Percentiles rank a stretch among this genome's conserved stretches.
phyloP scores from a whole-genome alignment of 2,113 vertebrate species.

The Erythrocercus mccallii region DNA sequence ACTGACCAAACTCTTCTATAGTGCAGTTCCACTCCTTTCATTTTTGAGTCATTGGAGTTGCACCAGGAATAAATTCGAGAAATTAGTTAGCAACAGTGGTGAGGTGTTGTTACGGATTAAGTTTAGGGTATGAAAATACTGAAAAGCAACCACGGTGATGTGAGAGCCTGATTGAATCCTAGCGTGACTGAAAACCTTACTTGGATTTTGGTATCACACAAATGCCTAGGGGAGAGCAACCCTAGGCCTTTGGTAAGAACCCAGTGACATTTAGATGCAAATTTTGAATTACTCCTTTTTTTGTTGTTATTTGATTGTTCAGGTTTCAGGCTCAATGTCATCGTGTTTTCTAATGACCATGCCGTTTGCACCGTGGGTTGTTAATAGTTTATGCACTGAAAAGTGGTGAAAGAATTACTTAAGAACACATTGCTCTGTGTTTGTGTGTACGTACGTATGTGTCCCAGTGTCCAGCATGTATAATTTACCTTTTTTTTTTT shows the following conservation, averaged over 20 bases:
- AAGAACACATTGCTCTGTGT: constrained; percentile 44
- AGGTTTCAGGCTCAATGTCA: constrained; percentile 12
- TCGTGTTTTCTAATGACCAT: background rate
- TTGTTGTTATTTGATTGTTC: background rate
- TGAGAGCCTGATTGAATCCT: background rate
- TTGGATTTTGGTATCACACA: background rate
- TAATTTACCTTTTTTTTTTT: constrained; percentile 30
- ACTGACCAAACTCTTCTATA: constrained; percentile 9
- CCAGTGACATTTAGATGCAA: background rate
- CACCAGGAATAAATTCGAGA: constrained; percentile 7
- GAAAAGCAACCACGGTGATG: background rate
- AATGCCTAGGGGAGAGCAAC: background rate
- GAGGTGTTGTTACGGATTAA: background rate
- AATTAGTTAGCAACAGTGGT: background rate
- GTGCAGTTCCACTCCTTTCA: background rate
- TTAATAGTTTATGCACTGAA: constrained; percentile 51
- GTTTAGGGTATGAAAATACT: background rate
- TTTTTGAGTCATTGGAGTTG: background rate
- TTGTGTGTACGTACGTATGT: background rate
- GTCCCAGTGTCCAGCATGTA: constrained; percentile 40
- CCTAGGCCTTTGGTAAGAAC: background rate
- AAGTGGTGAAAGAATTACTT: constrained; percentile 31
- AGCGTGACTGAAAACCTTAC: background rate
- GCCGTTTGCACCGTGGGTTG: constrained; percentile 30
- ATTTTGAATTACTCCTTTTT: constrained; percentile 7